Evolutionary conservation across 2,113 vertebrate species (phyloP).

Genomic region (Neogale vison): DNA sequence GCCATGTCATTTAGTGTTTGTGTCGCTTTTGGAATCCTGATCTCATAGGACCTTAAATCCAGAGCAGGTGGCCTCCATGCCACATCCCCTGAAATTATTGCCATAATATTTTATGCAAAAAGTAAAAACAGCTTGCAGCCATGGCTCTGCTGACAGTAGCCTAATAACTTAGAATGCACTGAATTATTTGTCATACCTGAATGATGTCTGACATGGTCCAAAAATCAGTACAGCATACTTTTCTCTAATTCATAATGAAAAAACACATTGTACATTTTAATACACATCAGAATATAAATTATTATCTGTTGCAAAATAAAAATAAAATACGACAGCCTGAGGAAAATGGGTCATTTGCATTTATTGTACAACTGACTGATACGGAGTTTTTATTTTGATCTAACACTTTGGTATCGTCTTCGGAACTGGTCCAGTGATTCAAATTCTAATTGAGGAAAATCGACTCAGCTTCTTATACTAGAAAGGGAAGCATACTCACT

Average conservation of each 20-base stretch:
- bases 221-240: slow-evolving; percentile 27
- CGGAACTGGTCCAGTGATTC: neutral
- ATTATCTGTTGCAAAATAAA: slow-evolving; percentile 15
- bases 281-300: slow-evolving; percentile 52
- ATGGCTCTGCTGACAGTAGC: neutral
- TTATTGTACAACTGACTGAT: neutral
- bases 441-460: slow-evolving; percentile 34
- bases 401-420: neutral
- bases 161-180: neutral
- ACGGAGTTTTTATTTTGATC: neutral
- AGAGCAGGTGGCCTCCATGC: neutral
- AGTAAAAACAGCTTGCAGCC: slow-evolving; percentile 13
- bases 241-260: slow-evolving; percentile 59
- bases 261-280: slow-evolving; percentile 55
- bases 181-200: slow-evolving; percentile 62
- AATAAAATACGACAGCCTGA: neutral
- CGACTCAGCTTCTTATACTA: neutral
- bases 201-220: slow-evolving; percentile 47
- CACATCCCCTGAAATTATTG: slow-evolving; percentile 33
- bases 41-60: neutral
- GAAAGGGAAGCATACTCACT: neutral
- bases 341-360: slow-evolving; percentile 8
- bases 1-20: neutral
- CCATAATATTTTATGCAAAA: slow-evolving; percentile 30
- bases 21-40: slow-evolving; percentile 36